Conservation (phyloP, 2,113 vertebrate genomes). For the rat (Rattus norvegicus) region GRCr8 NC_086023.1:101094001-101094500, state of each 20-base stretch:
- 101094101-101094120: constrained; percentile 90
- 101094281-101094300: constrained; percentile 79
- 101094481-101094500: constrained; percentile 66
- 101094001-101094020: constrained; percentile 87
- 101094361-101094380: constrained; percentile 65
- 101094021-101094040: constrained; percentile 90
- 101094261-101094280: constrained; percentile 67
- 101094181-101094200: constrained; percentile 93
- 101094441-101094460: constrained; percentile 1
- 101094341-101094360: constrained; percentile 62
- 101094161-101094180: constrained; percentile 92
- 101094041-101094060: constrained; percentile 88
- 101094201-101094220: constrained; percentile 86
- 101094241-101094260: constrained; percentile 84
- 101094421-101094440: constrained; percentile 16
- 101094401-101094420: constrained; percentile 37
- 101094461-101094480: constrained; percentile 52
- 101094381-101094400: constrained; percentile 60
- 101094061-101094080: constrained; percentile 89
- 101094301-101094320: constrained; percentile 78
- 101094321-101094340: constrained; percentile 77
- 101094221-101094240: constrained; percentile 88
- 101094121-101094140: constrained; percentile 91
- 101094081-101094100: constrained; percentile 91
- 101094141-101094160: constrained; percentile 89